These are phyloP conservation scores for Sprattus sprattus DNA, from an alignment of 2,113 vertebrate species.

Conservation along the genomic window DNA sequence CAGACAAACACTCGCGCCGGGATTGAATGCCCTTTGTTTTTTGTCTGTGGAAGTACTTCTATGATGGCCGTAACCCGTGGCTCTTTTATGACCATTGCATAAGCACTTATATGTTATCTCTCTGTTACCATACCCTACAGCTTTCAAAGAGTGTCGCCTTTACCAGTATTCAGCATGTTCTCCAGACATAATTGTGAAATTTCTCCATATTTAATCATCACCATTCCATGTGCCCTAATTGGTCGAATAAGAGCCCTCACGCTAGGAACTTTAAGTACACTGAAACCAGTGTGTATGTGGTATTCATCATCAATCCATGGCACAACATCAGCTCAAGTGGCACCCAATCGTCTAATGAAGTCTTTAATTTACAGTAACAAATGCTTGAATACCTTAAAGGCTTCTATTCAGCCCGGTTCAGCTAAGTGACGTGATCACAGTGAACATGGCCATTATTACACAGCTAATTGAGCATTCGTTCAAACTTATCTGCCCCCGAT, in stretches of 20 bases:
- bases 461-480: constrained; percentile 46
- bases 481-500: constrained; percentile 30
- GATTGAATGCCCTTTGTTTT: neutral
- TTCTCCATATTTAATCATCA: neutral
- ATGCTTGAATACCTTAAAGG: constrained; percentile 52
- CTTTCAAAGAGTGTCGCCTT: neutral
- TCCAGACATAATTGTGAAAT: neutral
- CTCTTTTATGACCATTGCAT: neutral
- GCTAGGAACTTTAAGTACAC: neutral
- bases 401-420: constrained; percentile 45
- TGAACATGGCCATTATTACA: constrained; percentile 48
- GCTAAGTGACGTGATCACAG: constrained; percentile 45
- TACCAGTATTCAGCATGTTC: neutral
- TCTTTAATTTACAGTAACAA: constrained; percentile 53
- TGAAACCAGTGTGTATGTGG: neutral
- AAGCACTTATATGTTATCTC: neutral
- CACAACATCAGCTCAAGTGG: constrained; percentile 54
- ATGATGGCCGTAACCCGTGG: neutral
- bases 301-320: constrained; percentile 39
- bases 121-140: neutral
- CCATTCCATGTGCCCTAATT: neutral
- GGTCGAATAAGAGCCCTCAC: neutral
- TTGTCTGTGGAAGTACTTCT: neutral
- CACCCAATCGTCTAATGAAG: constrained; percentile 46
- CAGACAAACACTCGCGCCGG: neutral